Conservation (phyloP, 2,113 vertebrate genomes). For the Phalacrocorax pelagicus region DNA sequence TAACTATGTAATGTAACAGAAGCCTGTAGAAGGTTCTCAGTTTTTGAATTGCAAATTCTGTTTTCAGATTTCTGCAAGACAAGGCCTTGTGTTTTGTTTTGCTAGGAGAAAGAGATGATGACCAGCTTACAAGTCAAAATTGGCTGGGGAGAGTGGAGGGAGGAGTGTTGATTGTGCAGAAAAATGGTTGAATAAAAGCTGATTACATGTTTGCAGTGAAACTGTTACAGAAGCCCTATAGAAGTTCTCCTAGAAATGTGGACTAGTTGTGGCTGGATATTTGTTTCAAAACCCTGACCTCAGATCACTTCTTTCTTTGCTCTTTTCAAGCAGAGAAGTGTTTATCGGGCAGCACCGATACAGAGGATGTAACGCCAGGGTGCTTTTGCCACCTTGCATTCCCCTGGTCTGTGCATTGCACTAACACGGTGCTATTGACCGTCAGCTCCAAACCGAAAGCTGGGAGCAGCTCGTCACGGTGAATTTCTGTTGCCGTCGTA, state of each 20-base stretch:
- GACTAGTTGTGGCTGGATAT: background rate
- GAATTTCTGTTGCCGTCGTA: background rate
- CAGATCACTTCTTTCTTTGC: background rate
- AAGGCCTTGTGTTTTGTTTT: background rate
- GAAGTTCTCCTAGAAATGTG: background rate
- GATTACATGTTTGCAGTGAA: background rate
- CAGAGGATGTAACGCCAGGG: background rate
- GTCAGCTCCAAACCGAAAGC: background rate
- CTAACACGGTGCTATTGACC: background rate
- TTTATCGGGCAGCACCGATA: background rate
- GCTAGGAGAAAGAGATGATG: background rate
- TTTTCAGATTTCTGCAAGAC: background rate
- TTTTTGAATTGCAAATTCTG: background rate
- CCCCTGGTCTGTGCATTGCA: background rate
- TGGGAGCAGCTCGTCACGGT: background rate
- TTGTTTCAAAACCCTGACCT: background rate
- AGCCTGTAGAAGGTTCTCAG: background rate
- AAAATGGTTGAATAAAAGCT: background rate
- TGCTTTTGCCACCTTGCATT: background rate
- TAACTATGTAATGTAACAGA: accelerated
- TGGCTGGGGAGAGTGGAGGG: background rate
- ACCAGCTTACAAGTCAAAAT: background rate
- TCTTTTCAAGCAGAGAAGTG: accelerated
- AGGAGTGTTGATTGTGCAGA: background rate
- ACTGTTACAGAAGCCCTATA: background rate